Evolutionary conservation across 2,113 vertebrate genomes (phyloP), one percentile per base, ranked within the genome.

Genomic region (Oxyura jamaicensis): DNA sequence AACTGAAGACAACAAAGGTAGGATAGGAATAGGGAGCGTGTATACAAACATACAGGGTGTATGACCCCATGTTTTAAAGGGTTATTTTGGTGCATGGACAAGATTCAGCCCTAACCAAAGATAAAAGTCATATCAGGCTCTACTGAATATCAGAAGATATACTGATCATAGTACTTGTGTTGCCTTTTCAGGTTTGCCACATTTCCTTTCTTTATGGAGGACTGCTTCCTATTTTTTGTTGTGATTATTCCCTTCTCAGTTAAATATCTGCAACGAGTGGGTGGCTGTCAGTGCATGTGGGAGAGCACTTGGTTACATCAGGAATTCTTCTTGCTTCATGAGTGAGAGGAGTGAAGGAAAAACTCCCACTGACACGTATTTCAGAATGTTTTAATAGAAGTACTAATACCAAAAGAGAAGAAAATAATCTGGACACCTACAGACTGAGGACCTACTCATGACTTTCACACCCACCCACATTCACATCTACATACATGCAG

Each of bases 341-440:
- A 90, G 75, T 91, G 79, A 94, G 79, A 94, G 65, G 46, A 94
- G 55, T 93, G 85, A 94, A 88, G 69, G 55, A 90, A 91, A 93
- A 96, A 93, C 93, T 94, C 93, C 93, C 65, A 97, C 94, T 2
- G 0, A 50, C 15, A 55, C 28, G 41, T 87, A 91, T 92, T 91
- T 92, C 72, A 90, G 31, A 18, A 36, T 83, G 18, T 91, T 83
- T 86, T 83, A 95, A 91, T 33, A 91, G 26, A 90, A 3, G 82
- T 80, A 63, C 44, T 58, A 88, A 63, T 50, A 82, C 35, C 28
- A 52, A 91, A 63, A 63, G 52, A 71, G 39, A 75, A 75, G 83
- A 86, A 81, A 93, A 89, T 73, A 74, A 96, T 75, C 65, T 53
- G 56, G 39, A 90, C 73, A 94, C 90, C 79, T 86, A 90, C 90